Conservation (phyloP, 2,113 vertebrate genomes). For the Rhagologus leucostigma region DNA sequence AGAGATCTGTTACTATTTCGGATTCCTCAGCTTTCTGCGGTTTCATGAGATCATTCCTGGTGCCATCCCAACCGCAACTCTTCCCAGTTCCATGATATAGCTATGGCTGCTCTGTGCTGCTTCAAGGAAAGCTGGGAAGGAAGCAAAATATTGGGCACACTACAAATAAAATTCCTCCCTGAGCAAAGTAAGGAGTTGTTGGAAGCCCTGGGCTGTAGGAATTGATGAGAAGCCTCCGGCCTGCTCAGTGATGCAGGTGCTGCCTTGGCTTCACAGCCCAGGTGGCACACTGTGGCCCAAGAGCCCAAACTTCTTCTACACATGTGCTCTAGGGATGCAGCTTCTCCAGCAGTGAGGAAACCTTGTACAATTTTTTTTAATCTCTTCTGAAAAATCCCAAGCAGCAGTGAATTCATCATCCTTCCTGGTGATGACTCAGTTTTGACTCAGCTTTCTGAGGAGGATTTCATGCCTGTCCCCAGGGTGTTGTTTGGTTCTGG, state of each 20-base stretch:
- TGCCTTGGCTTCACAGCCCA: neutral
- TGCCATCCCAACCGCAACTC: fast-evolving
- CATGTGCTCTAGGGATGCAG: fast-evolving
- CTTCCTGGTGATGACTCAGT: neutral
- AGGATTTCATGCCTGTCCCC: neutral
- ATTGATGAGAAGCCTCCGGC: neutral
- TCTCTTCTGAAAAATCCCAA: neutral
- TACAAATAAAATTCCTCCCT: neutral
- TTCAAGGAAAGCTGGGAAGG: neutral
- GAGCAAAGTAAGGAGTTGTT: neutral
- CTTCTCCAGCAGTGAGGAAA: neutral
- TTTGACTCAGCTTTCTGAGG: neutral
- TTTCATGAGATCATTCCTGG: neutral
- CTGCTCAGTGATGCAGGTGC: fast-evolving
- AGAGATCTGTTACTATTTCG: neutral
- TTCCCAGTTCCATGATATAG: neutral
- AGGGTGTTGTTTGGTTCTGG: fast-evolving
- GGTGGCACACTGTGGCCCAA: neutral
- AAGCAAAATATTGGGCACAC: neutral
- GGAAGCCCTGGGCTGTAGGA: neutral
- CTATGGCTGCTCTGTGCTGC: neutral
- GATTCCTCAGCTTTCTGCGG: neutral
- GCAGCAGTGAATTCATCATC: neutral
- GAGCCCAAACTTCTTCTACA: neutral
- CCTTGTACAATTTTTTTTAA: neutral